Base-by-base conservation (phyloP, 2,888 invertebrate genomes). In the Stegophylla sp. region DNA sequence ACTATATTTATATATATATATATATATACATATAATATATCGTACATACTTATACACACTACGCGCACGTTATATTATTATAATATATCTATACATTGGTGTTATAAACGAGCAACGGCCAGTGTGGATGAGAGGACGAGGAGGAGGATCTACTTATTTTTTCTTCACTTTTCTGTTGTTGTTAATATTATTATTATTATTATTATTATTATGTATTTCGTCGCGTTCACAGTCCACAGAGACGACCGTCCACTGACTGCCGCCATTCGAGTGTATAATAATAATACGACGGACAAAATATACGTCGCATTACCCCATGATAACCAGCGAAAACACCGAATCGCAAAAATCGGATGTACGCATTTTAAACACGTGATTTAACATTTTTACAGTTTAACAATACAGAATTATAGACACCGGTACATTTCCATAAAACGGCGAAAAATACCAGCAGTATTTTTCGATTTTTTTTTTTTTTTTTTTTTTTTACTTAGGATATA, bases 41-140 rank as follows among this genome's bases (percentile, higher is more conserved):
- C 45, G 28, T 59, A 69, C 26, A 71, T 34, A 59, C 59, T 26
- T 1, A 23, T 1, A 23, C 23, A 56, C 59, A 34, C 34, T 34
- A 26, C 3, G 17, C 34, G 17, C 13, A 17, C 43, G 23, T 56
- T 51, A 59, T 56, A 2, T n/a, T n/a, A n/a, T n/a, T n/a, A n/a
- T n/a, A n/a, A n/a, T 56, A 12, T 20, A 61, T 61, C 17, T 26
- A 59, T 59, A 26, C 12, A 26, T 26, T 34, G 1, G 12, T 59
- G 12, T 61, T 51, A 74, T 63, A 74, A 74, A 63, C 48, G 63
- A n/a, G n/a, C n/a, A n/a, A n/a, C n/a, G n/a, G n/a, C n/a, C n/a
- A n/a, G n/a, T n/a, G n/a, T n/a, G n/a, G n/a, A n/a, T n/a, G n/a
- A n/a, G 48, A 20, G 28, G 45, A 45, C 17, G 61, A 28, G 20